Evolutionary conservation across 2,113 vertebrate species (phyloP).

Genomic region (Nyctibius bracteatus): DNA sequence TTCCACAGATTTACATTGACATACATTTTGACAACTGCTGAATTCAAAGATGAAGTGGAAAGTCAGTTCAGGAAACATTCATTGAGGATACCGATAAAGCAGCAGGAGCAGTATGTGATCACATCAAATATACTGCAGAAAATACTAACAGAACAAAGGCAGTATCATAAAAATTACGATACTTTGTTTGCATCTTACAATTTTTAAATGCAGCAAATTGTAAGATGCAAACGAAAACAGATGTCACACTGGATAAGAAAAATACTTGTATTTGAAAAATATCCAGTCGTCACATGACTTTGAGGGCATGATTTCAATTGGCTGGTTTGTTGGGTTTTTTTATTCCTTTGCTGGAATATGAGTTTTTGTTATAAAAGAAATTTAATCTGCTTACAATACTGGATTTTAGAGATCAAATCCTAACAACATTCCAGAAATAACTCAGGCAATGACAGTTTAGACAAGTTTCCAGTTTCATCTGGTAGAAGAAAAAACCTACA

Average conservation of each 20-base stretch:
- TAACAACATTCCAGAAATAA: not conserved
- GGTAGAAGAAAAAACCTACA: not conserved
- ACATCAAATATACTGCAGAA: not conserved
- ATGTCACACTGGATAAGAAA: not conserved
- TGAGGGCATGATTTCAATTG: not conserved
- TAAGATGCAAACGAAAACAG: not conserved
- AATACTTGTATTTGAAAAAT: not conserved
- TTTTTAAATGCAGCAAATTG: not conserved
- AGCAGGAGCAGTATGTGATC: conserved; percentile 17
- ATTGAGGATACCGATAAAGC: not conserved
- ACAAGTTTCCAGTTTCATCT: not conserved
- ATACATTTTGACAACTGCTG: not conserved
- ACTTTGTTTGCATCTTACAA: too few relatives aligned
- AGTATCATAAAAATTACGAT: not conserved
- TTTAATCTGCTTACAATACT: not conserved
- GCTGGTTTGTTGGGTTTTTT: not conserved
- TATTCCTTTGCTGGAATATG: not conserved
- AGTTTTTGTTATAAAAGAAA: not conserved
- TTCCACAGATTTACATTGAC: not conserved
- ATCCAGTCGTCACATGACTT: not conserved
- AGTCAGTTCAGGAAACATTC: conserved; percentile 15
- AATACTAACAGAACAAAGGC: conserved; percentile 6
- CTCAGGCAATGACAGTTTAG: not conserved
- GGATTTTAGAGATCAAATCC: not conserved
- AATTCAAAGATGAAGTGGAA: not conserved